Percentiles rank a stretch among this genome's conserved stretches.
Evolutionary conservation across 2,888 invertebrate genomes (phyloP).

Genomic region (Arrhopalites spinosus): DNA sequence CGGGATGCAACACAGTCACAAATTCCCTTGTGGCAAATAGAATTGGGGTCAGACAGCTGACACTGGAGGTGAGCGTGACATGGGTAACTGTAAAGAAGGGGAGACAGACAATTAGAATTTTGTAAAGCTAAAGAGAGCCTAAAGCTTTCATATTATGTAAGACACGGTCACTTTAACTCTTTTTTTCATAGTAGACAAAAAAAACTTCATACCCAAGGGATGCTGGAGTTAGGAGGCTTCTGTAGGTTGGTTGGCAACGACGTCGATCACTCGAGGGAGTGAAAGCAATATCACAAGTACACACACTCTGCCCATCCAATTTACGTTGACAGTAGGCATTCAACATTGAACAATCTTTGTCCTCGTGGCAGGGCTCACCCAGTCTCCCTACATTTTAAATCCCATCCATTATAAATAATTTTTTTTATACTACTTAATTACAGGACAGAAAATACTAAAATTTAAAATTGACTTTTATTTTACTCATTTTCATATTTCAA

Average conservation of each 20-base stretch:
- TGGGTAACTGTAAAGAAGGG: slow-evolving; percentile 64
- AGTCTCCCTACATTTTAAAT: slow-evolving; percentile 44
- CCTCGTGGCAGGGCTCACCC: slow-evolving; percentile 52
- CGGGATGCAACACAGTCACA: slow-evolving; percentile 73
- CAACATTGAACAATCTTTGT: slow-evolving; percentile 49
- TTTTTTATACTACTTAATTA: too few relatives aligned
- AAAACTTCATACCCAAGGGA: slow-evolving; percentile 68
- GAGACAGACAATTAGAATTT: too few relatives aligned
- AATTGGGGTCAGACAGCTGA: slow-evolving; percentile 75
- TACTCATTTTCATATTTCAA: too few relatives aligned
- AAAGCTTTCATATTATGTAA: too few relatives aligned
- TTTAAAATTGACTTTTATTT: too few relatives aligned
- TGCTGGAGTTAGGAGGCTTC: slow-evolving; percentile 65
- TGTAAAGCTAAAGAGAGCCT: too few relatives aligned
- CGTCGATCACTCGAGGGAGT: slow-evolving; percentile 57
- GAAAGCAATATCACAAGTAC: slow-evolving; percentile 54
- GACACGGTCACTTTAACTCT: too few relatives aligned
- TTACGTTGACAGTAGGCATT: slow-evolving; percentile 54
- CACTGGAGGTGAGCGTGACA: slow-evolving; percentile 80
- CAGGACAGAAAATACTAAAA: too few relatives aligned
- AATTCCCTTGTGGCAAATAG: slow-evolving; percentile 73
- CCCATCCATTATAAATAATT: background rate
- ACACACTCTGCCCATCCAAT: slow-evolving; percentile 54
- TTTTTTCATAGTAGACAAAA: background rate
- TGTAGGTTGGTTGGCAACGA: slow-evolving; percentile 56